Evolutionary conservation across 2,797 vertebrate species (phyloP).

Genomic region (Catharus ustulatus): DNA sequence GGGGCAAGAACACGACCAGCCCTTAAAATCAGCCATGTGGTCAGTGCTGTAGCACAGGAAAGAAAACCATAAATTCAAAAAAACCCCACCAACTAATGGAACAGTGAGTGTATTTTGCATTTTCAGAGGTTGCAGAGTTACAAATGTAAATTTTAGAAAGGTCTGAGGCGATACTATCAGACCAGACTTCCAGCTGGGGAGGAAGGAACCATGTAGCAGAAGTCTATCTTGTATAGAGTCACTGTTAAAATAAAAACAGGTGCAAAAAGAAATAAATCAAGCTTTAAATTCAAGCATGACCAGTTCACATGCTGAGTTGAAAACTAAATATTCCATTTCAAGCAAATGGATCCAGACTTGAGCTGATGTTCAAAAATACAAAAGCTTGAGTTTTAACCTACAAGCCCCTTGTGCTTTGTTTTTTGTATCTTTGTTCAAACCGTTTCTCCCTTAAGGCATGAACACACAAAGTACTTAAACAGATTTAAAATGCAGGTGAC

Average conservation of each 20-base stretch:
- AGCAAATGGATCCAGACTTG: conserved; percentile 35
- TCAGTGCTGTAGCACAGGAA: not conserved
- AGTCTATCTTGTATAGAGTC: not conserved
- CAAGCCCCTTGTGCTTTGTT: not conserved
- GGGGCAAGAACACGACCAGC: not conserved
- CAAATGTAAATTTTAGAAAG: not conserved
- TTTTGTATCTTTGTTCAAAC: conserved; percentile 12
- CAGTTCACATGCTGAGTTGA: conserved; percentile 28
- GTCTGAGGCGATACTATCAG: not conserved
- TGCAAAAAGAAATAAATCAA: conserved; percentile 50
- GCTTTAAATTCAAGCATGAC: conserved; percentile 50
- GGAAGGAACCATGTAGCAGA: not conserved
- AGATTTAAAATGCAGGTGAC: not conserved
- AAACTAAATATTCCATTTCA: conserved; percentile 47
- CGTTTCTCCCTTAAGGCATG: not conserved
- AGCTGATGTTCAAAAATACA: not conserved
- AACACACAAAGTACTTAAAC: not conserved
- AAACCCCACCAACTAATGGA: not conserved
- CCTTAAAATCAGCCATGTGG: not conserved
- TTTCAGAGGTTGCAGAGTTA: not conserved
- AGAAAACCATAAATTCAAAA: not conserved
- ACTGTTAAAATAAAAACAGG: conserved; percentile 56
- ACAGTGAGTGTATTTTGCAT: not conserved
- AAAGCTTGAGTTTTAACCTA: conserved; percentile 23
- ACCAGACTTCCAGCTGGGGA: conserved; percentile 27